Base-by-base conservation (phyloP, 2,113 vertebrate species). In the Plecturocebus donacophilus region DNA sequence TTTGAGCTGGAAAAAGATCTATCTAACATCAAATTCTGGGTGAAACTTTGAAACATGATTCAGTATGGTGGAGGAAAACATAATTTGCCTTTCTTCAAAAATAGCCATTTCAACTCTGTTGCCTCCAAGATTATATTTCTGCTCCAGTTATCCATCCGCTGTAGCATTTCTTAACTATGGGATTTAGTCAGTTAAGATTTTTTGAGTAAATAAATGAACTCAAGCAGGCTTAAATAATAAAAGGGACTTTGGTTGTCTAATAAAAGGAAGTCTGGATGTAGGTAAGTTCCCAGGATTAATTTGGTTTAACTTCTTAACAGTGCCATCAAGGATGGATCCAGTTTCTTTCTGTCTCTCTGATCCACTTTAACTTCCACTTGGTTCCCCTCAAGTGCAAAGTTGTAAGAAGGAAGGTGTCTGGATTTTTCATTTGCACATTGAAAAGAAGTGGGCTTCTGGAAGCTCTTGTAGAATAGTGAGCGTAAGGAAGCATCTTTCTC, bases 81-180 rank as follows among this genome's bases (percentile, higher is more conserved):
- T 73, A 21, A 17, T 85, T 95, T 71, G 32, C n/a, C 3, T n/a
- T 90, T 93, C 21, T 66, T 95, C 80, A 89, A 42, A 95, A 91
- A 54, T n/a, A 70, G 82, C 73, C 54, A 32, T 71, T 93, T 91
- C 58, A 85, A 13, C 4, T 21, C 38, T 47, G 38, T 56, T 61
- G 80, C 23, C 68, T 94, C 54, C 42, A 83, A 61, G 87, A 30
- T 92, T 79, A 9, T 83, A 52, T 92, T 94, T 86, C 79, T 91
- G 66, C 40, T 83, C 25, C 45, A 73, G 79, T 95, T 87, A 49
- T 64, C 27, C 19, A 54, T 27, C 61, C 13, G 27, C 61, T 64
- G 52, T 92, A 66, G 40, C 32, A 66, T 52, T 89, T 92, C 38
- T 42, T 85, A 71, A 25, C 27, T 25, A 1, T 79, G 7, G 64